phyloP scores from a whole-genome alignment of 2,888 invertebrate species.

The Drosophila niveifrons region DNA sequence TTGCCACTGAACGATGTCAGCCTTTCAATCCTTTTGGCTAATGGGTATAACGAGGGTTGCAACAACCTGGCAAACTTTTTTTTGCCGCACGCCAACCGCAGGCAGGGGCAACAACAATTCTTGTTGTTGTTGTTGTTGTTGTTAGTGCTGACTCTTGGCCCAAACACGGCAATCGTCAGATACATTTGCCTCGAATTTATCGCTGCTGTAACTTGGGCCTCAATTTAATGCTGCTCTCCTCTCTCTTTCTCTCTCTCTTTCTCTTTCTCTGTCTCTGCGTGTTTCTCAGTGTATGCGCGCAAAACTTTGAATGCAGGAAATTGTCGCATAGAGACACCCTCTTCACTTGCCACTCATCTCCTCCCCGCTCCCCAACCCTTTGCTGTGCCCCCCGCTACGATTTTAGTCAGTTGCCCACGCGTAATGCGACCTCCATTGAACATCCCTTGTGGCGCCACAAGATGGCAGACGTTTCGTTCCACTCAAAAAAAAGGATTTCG shows the following conservation, averaged over 20 bases:
- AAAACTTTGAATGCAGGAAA: conserved; percentile 77
- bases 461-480: conserved; percentile 41
- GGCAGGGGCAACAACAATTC: conserved; percentile 9
- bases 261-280: conserved; percentile 13
- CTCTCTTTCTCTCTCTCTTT: not conserved
- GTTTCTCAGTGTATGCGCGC: conserved; percentile 30
- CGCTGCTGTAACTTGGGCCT: conserved; percentile 82
- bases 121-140: conserved; percentile 2
- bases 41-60: conserved; percentile 23
- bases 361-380: not conserved
- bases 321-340: conserved; percentile 74
- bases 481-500: conserved; percentile 1
- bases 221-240: conserved; percentile 35
- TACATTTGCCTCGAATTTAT: conserved; percentile 83
- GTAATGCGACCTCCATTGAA: conserved; percentile 13
- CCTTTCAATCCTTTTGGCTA: not conserved
- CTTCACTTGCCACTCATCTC: not conserved
- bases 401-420: conserved; percentile 5
- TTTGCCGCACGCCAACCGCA: conserved; percentile 74
- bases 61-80: conserved; percentile 38
- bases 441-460: conserved; percentile 35
- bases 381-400: conserved; percentile 5
- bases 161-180: conserved; percentile 65
- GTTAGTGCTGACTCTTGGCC: conserved; percentile 4
- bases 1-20: not conserved